A percentile compares a stretch with the other conserved stretches of the same genome.
Conservation (phyloP, 2,888 invertebrate species). For the Chymomyza fuscimana region DNA sequence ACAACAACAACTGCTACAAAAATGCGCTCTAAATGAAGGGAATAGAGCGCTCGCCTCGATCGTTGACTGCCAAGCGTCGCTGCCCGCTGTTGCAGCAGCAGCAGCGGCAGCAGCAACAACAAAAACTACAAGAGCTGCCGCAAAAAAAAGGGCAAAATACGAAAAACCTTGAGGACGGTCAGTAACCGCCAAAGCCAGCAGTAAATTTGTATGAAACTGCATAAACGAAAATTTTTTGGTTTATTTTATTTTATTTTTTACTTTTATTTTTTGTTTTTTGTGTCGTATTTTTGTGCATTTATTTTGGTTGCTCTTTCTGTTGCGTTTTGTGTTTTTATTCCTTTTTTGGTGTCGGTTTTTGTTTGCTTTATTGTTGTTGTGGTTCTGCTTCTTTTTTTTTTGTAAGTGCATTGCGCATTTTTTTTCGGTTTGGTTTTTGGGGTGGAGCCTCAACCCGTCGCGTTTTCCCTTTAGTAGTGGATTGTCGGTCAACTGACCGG, state of each 20-base stretch:
- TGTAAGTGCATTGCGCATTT: conserved; percentile 71
- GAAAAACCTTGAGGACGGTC: conserved; percentile 77
- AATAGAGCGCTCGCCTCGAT: conserved; percentile 68
- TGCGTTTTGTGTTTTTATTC: conserved; percentile 55
- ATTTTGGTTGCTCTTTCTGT: conserved; percentile 62
- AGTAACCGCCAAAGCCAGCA: conserved; percentile 74
- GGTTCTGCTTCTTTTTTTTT: conserved; percentile 46
- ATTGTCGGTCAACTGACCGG: neutral
- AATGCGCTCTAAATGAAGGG: conserved; percentile 74
- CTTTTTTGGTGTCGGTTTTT: neutral
- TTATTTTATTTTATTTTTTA: conserved; percentile 46
- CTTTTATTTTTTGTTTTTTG: conserved; percentile 30
- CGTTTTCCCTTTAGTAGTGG: neutral
- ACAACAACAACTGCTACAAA: conserved; percentile 46
- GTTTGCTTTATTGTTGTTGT: neutral
- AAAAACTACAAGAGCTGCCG: conserved; percentile 38
- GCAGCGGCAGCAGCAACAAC: conserved; percentile 23
- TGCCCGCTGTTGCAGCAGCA: conserved; percentile 19
- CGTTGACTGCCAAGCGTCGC: conserved; percentile 63
- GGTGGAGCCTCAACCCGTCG: conserved; percentile 56
- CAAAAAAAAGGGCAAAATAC: conserved; percentile 71
- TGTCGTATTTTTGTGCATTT: conserved; percentile 52
- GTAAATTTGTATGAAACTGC: conserved; percentile 62
- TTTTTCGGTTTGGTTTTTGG: conserved; percentile 60
- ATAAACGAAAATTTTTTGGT: conserved; percentile 48